Percentiles rank a stretch among this genome's conserved stretches.
These are phyloP conservation scores for Diloba caeruleocephala DNA, from an alignment of 2,888 invertebrate genomes.

Conservation along the genomic window DNA sequence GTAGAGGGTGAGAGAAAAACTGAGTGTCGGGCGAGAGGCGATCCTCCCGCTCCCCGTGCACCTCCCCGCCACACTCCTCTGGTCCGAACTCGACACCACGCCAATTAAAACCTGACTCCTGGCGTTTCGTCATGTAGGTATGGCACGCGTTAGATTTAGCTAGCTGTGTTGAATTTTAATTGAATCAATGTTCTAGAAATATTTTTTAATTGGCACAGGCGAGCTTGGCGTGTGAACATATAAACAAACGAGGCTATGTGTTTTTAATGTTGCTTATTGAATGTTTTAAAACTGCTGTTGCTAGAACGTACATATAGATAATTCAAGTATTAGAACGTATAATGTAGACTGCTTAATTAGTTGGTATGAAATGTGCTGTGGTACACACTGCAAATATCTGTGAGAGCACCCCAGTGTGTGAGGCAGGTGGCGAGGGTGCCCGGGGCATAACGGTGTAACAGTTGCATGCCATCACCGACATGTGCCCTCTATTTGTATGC, in stretches of 20 bases:
- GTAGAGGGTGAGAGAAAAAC: slow-evolving; percentile 79
- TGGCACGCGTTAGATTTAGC: slow-evolving; percentile 65
- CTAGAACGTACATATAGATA: slow-evolving; percentile 2
- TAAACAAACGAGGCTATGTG: slow-evolving; percentile 15
- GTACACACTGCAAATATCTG: slow-evolving; percentile 50
- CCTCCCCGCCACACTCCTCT: slow-evolving; percentile 41
- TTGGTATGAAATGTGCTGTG: slow-evolving; percentile 34
- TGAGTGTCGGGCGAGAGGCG: slow-evolving; percentile 64
- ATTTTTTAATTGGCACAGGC: slow-evolving; percentile 60
- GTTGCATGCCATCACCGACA: slow-evolving; percentile 55
- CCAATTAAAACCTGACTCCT: slow-evolving; percentile 83
- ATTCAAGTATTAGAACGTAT: slow-evolving; percentile 8
- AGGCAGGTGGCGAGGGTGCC: slow-evolving; percentile 75
- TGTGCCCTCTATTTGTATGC: slow-evolving; percentile 66
- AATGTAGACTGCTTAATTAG: slow-evolving; percentile 50
- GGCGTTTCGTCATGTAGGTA: slow-evolving; percentile 70
- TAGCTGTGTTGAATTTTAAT: slow-evolving; percentile 63
- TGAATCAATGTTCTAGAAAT: slow-evolving; percentile 63
- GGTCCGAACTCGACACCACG: slow-evolving; percentile 70
- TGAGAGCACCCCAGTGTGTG: slow-evolving; percentile 40
- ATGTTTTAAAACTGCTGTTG: slow-evolving; percentile 16
- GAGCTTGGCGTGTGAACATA: slow-evolving; percentile 23
- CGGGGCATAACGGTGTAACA: slow-evolving; percentile 71
- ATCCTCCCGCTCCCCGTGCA: slow-evolving; percentile 46
- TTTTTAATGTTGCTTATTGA: slow-evolving; percentile 12